Conservation (phyloP, 2,888 invertebrate genomes). For the Drosophila yooni region DNA sequence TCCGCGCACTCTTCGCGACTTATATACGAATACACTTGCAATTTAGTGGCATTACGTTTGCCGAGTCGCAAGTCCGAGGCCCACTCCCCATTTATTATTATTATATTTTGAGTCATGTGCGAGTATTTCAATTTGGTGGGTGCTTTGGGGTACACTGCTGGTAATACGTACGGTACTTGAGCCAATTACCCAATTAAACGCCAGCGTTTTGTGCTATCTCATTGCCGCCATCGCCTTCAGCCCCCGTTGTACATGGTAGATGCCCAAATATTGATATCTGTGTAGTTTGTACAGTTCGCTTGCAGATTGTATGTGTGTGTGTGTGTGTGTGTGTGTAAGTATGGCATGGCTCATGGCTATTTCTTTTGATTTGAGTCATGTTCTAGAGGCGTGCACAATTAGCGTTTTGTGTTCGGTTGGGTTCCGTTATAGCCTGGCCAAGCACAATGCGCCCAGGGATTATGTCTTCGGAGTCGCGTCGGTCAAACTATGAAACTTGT, state of each 20-base stretch:
- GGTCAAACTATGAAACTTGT: conserved; percentile 68
- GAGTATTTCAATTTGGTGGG: conserved; percentile 72
- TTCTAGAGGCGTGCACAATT: conserved; percentile 79
- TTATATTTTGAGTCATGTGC: conserved; percentile 59
- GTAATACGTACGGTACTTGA: conserved; percentile 78
- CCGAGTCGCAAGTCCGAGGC: conserved; percentile 7
- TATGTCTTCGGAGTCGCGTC: conserved; percentile 53
- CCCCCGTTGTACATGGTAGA: conserved; percentile 40
- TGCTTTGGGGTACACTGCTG: conserved; percentile 42
- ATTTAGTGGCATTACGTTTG: conserved; percentile 63
- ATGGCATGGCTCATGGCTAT: conserved; percentile 58
- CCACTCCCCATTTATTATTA: conserved; percentile 29
- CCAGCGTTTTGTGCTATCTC: conserved; percentile 78
- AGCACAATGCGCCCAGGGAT: conserved; percentile 69
- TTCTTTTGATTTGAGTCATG: conserved; percentile 77
- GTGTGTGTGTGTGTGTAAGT: conserved; percentile 9
- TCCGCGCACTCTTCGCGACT: background rate
- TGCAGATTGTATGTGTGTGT: background rate
- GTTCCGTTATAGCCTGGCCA: conserved; percentile 69
- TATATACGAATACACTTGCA: conserved; percentile 59
- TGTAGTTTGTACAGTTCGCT: conserved; percentile 26
- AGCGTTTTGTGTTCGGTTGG: conserved; percentile 67
- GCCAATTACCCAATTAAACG: conserved; percentile 81
- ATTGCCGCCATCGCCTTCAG: conserved; percentile 61
- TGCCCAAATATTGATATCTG: conserved; percentile 77